These are phyloP conservation scores for Tortricodes alternella DNA, from an alignment of 2,888 invertebrate species.

Conservation along the genomic window DNA sequence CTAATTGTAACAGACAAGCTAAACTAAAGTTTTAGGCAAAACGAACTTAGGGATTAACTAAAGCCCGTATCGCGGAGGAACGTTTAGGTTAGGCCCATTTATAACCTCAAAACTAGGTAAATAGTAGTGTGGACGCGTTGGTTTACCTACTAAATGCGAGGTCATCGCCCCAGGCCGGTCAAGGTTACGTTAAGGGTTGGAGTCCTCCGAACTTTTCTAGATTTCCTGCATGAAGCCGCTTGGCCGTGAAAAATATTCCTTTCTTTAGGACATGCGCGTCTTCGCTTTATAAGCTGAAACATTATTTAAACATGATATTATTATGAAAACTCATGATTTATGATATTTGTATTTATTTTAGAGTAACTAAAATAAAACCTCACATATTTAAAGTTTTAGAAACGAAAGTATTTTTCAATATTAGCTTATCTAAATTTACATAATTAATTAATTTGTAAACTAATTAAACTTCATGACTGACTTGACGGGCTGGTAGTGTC, in stretches of 20 bases:
- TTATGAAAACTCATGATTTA: too few relatives aligned
- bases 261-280: conserved; percentile 6
- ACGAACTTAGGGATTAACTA: background rate
- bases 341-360: too few relatives aligned
- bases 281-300: too few relatives aligned
- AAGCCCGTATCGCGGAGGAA: background rate
- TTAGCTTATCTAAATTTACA: background rate
- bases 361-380: too few relatives aligned
- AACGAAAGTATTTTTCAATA: background rate
- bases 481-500: too few relatives aligned
- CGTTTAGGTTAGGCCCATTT: background rate
- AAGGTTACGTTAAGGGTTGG: conserved; percentile 63
- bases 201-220: conserved; percentile 22
- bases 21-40: background rate
- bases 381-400: too few relatives aligned
- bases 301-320: too few relatives aligned
- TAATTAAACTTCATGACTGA: conserved; percentile 7
- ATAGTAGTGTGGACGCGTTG: conserved; percentile 10
- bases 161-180: conserved; percentile 68
- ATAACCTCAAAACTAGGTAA: conserved; percentile 25
- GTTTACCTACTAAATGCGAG: conserved; percentile 39
- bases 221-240: conserved; percentile 10
- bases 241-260: conserved; percentile 19
- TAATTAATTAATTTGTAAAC: conserved; percentile 6
- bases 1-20: conserved; percentile 43